A percentile compares a stretch with the other conserved stretches of the same genome.
These are phyloP conservation scores for Cranoglanis bouderius DNA, from an alignment of 2,113 vertebrate genomes.

Conservation along the genomic window DNA sequence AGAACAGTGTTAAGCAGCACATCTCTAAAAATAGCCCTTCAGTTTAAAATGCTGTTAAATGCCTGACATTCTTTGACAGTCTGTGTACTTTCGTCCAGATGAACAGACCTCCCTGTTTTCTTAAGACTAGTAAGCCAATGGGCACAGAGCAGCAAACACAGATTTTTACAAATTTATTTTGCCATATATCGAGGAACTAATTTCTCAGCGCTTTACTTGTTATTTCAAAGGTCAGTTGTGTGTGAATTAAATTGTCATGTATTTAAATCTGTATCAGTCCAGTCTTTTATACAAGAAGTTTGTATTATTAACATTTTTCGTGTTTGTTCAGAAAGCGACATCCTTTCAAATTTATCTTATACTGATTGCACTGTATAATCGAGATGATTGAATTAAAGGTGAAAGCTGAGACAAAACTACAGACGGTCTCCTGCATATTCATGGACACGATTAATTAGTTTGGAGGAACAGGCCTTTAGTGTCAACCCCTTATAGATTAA, in stretches of 20 bases:
- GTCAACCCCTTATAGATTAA: neutral
- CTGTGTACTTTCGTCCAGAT: neutral
- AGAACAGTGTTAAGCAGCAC: neutral
- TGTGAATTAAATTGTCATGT: neutral
- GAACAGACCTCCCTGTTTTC: neutral
- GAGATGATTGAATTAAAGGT: neutral
- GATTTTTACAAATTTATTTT: neutral
- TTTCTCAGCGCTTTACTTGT: neutral
- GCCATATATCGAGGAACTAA: neutral
- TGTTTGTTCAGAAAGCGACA: neutral
- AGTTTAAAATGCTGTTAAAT: slow-evolving; percentile 11
- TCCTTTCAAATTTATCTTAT: neutral
- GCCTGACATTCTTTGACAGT: slow-evolving; percentile 2
- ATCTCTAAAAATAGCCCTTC: slow-evolving; percentile 17
- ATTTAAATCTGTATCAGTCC: neutral
- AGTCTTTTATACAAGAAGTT: neutral
- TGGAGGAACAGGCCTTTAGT: neutral
- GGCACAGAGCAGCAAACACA: neutral
- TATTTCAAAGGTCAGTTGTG: neutral
- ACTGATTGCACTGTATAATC: neutral
- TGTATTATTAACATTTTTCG: neutral
- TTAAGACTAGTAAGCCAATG: neutral
- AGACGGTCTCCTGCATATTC: neutral
- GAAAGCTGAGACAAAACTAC: neutral
- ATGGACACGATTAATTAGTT: neutral